Evolutionary conservation across 2,113 vertebrate genomes (phyloP).

Genomic region (Esox niger): DNA sequence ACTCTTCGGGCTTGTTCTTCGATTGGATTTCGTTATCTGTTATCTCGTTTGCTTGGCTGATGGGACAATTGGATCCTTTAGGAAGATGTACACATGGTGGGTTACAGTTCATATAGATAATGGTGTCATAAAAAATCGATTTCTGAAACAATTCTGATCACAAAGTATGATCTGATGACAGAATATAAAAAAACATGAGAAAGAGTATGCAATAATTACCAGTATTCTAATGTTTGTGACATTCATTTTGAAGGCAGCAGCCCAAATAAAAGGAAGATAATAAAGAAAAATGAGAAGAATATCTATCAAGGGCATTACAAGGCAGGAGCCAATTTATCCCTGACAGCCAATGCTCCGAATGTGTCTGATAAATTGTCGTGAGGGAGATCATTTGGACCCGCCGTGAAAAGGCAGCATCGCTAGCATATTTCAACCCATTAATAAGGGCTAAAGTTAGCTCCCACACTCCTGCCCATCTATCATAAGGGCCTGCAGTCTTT

Average conservation of each 20-base stretch:
- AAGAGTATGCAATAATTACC: slow-evolving; percentile 9
- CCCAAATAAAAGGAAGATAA: slow-evolving; percentile 58
- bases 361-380: slow-evolving; percentile 72
- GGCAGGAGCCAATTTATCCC: slow-evolving; percentile 68
- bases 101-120: slow-evolving; percentile 29
- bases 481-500: slow-evolving; percentile 58
- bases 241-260: slow-evolving; percentile 60
- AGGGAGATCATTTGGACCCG: slow-evolving; percentile 69
- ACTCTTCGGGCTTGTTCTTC: too few species aligned
- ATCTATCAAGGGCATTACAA: slow-evolving; percentile 72
- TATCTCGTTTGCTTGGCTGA: slow-evolving; percentile 3
- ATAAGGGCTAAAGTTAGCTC: slow-evolving; percentile 77
- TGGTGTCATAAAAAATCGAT: slow-evolving; percentile 33
- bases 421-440: slow-evolving; percentile 79
- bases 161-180: slow-evolving; percentile 26
- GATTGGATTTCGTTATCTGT: slow-evolving; percentile 5
- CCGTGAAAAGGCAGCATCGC: slow-evolving; percentile 62
- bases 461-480: slow-evolving; percentile 60
- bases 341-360: slow-evolving; percentile 57
- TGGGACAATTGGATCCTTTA: slow-evolving; percentile 18
- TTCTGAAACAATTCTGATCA: slow-evolving; percentile 33
- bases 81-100: not conserved
- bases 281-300: slow-evolving; percentile 68
- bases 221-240: slow-evolving; percentile 48
- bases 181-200: slow-evolving; percentile 30